Evolutionary conservation across 1,140 invertebrate genomes (phyloP).

Genomic region (Drosophila subobscura): DNA sequence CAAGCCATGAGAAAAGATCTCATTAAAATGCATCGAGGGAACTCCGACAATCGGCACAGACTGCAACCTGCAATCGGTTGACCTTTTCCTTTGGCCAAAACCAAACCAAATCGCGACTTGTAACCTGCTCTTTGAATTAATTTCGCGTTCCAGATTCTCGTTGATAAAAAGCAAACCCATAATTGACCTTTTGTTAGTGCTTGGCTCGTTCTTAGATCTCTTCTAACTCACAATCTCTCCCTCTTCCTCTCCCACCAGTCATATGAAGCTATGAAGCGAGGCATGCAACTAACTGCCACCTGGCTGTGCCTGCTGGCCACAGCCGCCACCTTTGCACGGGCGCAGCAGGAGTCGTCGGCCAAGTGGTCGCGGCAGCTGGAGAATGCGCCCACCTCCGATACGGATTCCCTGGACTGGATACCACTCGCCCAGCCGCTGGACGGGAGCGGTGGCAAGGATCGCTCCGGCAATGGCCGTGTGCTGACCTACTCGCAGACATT

Average conservation of each 20-base stretch:
- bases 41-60: background rate
- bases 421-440: conserved; percentile 74
- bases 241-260: conserved; percentile 40
- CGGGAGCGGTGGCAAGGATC: conserved; percentile 65
- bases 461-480: conserved; percentile 74
- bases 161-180: no score
- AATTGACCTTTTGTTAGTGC: no score
- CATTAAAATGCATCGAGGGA: conserved; percentile 6
- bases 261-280: conserved; percentile 67
- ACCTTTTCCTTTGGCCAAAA: conserved; percentile 24
- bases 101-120: background rate
- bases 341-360: conserved; percentile 55
- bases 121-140: no score
- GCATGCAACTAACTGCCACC: conserved; percentile 63
- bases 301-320: conserved; percentile 59
- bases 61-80: conserved; percentile 32
- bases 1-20: conserved; percentile 1
- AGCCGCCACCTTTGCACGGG: conserved; percentile 30
- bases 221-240: background rate
- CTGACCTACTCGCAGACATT: conserved; percentile 80
- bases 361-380: conserved; percentile 82
- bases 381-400: conserved; percentile 45
- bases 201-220: background rate
- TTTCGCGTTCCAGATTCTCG: no score
- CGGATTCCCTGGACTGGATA: conserved; percentile 74